These are phyloP conservation scores for Galerucella nymphaeae DNA, from an alignment of 2,888 invertebrate genomes.

Conservation along the genomic window DNA sequence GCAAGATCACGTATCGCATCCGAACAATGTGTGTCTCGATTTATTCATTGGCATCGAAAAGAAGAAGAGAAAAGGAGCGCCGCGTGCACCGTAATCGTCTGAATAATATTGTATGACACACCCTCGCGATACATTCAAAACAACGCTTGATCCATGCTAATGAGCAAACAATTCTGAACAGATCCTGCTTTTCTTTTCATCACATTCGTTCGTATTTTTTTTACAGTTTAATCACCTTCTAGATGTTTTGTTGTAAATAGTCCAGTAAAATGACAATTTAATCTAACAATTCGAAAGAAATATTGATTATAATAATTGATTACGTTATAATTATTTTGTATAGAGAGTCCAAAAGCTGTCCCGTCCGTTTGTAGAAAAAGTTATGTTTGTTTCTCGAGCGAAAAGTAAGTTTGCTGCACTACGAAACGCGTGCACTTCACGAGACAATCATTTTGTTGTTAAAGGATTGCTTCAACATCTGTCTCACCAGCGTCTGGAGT, in stretches of 20 bases:
- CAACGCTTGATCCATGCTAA: conserved; percentile 48
- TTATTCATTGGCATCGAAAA: conserved; percentile 38
- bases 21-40: conserved; percentile 21
- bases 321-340: background rate
- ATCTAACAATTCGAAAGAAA: no score
- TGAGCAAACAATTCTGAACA: conserved; percentile 46
- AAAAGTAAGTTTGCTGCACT: no score
- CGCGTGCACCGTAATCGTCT: conserved; percentile 41
- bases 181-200: conserved; percentile 29
- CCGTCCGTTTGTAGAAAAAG: no score
- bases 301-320: no score
- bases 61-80: conserved; percentile 19
- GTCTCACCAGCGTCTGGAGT: no score
- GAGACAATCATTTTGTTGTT: no score
- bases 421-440: no score
- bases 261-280: no score
- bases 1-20: conserved; percentile 38
- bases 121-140: conserved; percentile 39
- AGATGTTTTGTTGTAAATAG: background rate
- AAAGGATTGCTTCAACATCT: no score
- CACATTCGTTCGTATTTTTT: conserved; percentile 20
- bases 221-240: conserved; percentile 31
- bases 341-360: no score
- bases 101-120: conserved; percentile 39
- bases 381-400: no score